Base-by-base conservation (phyloP, 2,113 vertebrate genomes). In the Labeo rohita region DNA sequence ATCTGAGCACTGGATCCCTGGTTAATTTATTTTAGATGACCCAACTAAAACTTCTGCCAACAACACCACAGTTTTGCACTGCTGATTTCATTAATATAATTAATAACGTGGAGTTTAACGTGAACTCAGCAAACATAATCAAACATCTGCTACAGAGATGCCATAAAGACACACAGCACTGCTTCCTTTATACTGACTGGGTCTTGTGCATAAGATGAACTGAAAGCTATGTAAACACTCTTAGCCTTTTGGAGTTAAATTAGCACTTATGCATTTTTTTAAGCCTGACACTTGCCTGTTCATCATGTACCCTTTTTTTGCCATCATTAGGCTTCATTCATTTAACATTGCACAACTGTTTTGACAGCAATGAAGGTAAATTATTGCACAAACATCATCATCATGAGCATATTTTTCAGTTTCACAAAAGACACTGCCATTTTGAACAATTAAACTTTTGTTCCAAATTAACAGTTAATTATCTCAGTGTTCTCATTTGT, bases 351-450 rank as follows among this genome's bases (percentile, higher is more conserved):
- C 43, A 75, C 12, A 7, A 66, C 23, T 23, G 11, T 18, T n/a
- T 49, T 12, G 47, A 75, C 72, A 13, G 72, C 47, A 74, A 23
- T 74, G 49, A 75, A 75, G n/a, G 12, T 75, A 50, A 23, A 49
- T 49, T 23, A 74, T 8, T 45, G 43, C 72, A 75, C 72, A 50
- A 75, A 75, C 73, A 75, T 23, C 47, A 75, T 23, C 47, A 75
- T 75, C n/a, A 75, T 49, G 12, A 50, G 2, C 6, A 0, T 49
- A 50, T 75, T 49, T 16, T 75, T 50, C 12, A 50, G 12, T 49
- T 47, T 49, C 10, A 49, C 5, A 28, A 75, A 45, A 49, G 45
- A 47, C 72, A 75, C 12, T 66, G 34, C 28, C 3, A 50, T 13
- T 50, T 75, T 15, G 23, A 50, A 75, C n/a, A 50, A 50, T 12